A percentile compares a stretch with the other conserved stretches of the same genome.
Evolutionary conservation across 2,797 vertebrate species (phyloP).

Genomic region (Sebastolobus altivelis): DNA sequence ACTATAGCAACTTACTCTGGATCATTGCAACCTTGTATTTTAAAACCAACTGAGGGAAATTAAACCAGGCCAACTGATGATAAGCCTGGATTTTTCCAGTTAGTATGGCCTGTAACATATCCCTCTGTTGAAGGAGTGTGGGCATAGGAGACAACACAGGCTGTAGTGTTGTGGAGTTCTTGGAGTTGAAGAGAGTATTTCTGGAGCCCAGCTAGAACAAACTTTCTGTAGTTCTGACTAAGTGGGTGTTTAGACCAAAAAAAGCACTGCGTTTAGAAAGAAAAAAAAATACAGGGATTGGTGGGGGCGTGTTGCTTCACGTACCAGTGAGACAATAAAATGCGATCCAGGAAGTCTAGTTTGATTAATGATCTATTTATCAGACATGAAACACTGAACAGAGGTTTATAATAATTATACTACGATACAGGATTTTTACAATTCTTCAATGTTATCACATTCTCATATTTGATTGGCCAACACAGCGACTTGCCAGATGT

Average conservation of each 20-base stretch:
- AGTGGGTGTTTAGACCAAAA: conserved; percentile 45
- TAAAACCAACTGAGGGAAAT: conserved; percentile 12
- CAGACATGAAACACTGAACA: neutral
- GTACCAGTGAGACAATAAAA: conserved; percentile 15
- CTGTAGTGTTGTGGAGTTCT: conserved; percentile 43
- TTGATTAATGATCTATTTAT: conserved; percentile 20
- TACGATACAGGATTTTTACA: neutral
- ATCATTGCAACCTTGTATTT: neutral
- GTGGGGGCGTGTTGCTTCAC: conserved; percentile 17
- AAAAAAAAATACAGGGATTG: conserved; percentile 7
- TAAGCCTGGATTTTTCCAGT: conserved; percentile 16
- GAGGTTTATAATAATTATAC: neutral
- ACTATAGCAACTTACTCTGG: neutral
- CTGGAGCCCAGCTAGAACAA: conserved; percentile 35
- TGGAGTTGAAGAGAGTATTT: conserved; percentile 47
- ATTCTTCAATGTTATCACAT: neutral
- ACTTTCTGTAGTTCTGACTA: conserved; percentile 39
- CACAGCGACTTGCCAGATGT: neutral
- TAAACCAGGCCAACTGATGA: conserved; percentile 9
- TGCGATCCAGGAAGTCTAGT: conserved; percentile 11
- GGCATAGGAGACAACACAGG: conserved; percentile 2
- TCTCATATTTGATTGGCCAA: neutral
- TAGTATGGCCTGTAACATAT: conserved; percentile 8
- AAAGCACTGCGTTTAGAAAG: conserved; percentile 1
- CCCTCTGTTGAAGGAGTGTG: conserved; percentile 2